Base-by-base conservation (phyloP, 92 coral and sea anemone species). In the Epizoanthus stellaris region DNA sequence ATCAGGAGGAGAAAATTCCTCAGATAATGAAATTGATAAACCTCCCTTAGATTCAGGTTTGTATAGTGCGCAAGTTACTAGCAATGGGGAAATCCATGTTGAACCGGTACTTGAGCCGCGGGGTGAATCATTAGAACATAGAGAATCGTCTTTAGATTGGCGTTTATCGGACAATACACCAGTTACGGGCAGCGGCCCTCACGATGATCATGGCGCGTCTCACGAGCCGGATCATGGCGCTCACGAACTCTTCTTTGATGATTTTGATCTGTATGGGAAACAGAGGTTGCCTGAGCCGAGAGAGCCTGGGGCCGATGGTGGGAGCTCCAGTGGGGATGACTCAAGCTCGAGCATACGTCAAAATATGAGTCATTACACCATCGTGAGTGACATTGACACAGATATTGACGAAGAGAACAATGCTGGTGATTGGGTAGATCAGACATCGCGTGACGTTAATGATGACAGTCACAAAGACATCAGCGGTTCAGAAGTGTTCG, bases 191-290 rank as follows among this genome's bases (percentile, higher is more conserved):
- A 74, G 73, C 38, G 75, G 75, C 60, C 43, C 81, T 30, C 89
- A 75, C 17, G 81, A 57, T 49, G 89, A 85, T 77, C 75, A 53
- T 12, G 39, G 75, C 36, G 36, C 36, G 36, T 30, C 36, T 30
- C 36, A 30, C 36, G 36, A 30, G 36, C 36, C 36, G 36, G 36
- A 30, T 30, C 36, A 30, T 30, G 36, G 36, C 54, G 17, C 57
- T 49, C 81, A 89, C 25, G 92, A 91, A 19, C 89, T 91, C n/a
- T 70, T 82, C 30, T 85, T 85, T 65, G 94, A 91, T 42, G 94
- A 91, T 82, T 91, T 86, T 63, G 94, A 91, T 52, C 87, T 91
- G 7, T 88, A 91, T 86, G 87, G 77, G 40, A 92, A 92, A 4
- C 68, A 86, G 30, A 54, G 57, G 21, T 53, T 68, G 60, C 61